phyloP scores from a whole-genome alignment of 2,113 vertebrate genomes.

The Nibea coibor region DNA sequence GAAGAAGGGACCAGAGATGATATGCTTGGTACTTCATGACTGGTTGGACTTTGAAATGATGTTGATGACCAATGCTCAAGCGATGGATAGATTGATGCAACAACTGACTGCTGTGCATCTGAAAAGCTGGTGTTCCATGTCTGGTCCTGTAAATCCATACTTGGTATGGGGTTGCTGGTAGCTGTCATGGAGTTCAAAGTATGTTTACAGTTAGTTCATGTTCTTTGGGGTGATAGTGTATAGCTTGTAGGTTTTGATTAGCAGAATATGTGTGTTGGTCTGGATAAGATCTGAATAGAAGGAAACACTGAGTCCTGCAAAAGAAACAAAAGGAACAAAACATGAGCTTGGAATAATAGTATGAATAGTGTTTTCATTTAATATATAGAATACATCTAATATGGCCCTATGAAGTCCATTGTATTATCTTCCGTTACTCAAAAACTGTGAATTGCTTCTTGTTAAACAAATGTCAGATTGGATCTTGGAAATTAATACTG shows the following conservation, averaged over 20 bases:
- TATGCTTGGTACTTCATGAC: slow-evolving; percentile 58
- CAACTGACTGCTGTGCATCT: slow-evolving; percentile 5
- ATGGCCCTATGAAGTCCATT: not conserved
- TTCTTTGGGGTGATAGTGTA: not conserved
- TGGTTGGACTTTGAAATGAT: slow-evolving; percentile 39
- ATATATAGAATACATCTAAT: not conserved
- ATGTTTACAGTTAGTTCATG: not conserved
- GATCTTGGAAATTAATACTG: not conserved
- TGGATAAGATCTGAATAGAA: not conserved
- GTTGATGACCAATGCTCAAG: slow-evolving; percentile 35
- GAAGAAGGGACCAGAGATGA: slow-evolving; percentile 66
- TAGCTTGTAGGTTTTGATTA: not conserved
- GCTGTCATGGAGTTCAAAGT: not conserved
- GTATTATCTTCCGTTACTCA: not conserved
- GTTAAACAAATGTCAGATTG: not conserved
- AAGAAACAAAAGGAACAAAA: slow-evolving; percentile 20
- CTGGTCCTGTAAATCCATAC: slow-evolving; percentile 36
- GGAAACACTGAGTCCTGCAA: slow-evolving; percentile 31
- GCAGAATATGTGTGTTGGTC: not conserved
- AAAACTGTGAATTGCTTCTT: not conserved
- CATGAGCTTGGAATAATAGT: not conserved
- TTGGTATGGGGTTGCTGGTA: not conserved
- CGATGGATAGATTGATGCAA: not conserved
- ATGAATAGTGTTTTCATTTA: not conserved
- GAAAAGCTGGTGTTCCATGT: not conserved